Base-by-base conservation (phyloP, 2,888 invertebrate genomes). In the Latrodectus elegans region DNA sequence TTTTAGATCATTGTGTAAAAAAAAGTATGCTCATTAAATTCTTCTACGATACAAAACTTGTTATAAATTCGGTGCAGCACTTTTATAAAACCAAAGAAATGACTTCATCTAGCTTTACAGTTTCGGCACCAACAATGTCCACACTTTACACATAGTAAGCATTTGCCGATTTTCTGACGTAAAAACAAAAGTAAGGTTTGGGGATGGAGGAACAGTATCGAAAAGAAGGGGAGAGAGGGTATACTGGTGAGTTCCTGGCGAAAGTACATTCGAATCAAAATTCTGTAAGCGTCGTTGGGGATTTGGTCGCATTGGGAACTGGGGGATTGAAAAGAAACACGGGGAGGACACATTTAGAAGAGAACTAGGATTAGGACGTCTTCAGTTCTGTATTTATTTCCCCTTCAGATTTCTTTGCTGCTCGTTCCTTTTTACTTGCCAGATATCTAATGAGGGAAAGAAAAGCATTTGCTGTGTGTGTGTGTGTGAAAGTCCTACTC, bases 281-380 rank as follows among this genome's bases (percentile, higher is more conserved):
- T 85, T 85, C 85, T 55, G 79, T 70, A 55, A 79, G 79, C 85
- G 85, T 85, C 85, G 68, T 72, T 15, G 80, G 80, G 86, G 81
- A 81, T 81, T 81, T 81, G 76, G 79, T 75, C 79, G 70, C 75
- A 71, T 68, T 70, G 75, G 60, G 85, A 80, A 86, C 84, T 52
- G 64, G 65, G 71, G 80, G 80, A 76, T 87, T 82, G 80, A 81
- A 81, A 81, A 87, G 81, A 82, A 77, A 87, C 86, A 75, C 64
- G 77, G 77, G 77, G 73, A 53, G 67, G 79, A 87, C 86, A 87
- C 86, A 87, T 87, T 87, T 87, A 87, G 86, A 77, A 72, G 76
- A 87, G 86, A 87, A 81, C 86, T 71, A 53, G 86, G 86, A 87
- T 87, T 87, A 87, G 86, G 81, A 72, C 77, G 76, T 87, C 86